Percentiles rank a stretch among this genome's conserved stretches.
These are phyloP conservation scores for Drosophila trapezifrons DNA, from an alignment of 1,140 invertebrate species.

Conservation along the genomic window DNA sequence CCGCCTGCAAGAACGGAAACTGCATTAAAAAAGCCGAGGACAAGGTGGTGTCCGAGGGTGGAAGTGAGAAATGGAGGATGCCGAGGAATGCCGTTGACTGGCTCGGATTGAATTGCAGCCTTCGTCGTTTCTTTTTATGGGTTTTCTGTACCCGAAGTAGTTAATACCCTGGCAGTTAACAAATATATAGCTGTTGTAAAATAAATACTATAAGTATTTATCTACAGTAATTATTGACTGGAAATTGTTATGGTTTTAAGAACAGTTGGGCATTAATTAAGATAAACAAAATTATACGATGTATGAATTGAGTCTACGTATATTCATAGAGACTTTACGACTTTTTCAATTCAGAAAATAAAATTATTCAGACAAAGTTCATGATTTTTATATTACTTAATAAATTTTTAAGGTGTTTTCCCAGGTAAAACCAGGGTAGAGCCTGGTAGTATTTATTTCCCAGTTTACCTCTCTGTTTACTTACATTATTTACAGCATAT, in stretches of 20 bases:
- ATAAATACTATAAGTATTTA: too few species aligned
- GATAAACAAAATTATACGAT: neutral
- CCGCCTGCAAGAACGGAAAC: constrained; percentile 30
- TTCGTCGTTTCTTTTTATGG: neutral
- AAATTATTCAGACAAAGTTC: neutral
- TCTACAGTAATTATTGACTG: too few species aligned
- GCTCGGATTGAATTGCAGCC: constrained; percentile 37
- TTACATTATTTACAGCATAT: constrained; percentile 68
- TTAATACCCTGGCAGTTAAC: neutral
- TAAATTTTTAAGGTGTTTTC: neutral
- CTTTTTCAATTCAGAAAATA: neutral
- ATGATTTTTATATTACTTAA: too few species aligned
- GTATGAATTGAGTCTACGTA: neutral
- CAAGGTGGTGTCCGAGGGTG: constrained; percentile 22
- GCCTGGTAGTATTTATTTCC: neutral
- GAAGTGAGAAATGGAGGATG: constrained; percentile 27
- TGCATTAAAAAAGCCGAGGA: constrained; percentile 45
- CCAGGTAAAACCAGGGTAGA: neutral
- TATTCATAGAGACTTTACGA: rapidly evolving
- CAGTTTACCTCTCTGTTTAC: constrained; percentile 33
- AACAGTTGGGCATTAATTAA: too few species aligned
- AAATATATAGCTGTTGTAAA: neutral
- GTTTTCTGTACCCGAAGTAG: neutral
- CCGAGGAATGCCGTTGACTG: constrained; percentile 40
- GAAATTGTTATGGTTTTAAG: too few species aligned